These are phyloP conservation scores for Hylaea fasciaria DNA, from an alignment of 2,888 invertebrate species.

Conservation along the genomic window DNA sequence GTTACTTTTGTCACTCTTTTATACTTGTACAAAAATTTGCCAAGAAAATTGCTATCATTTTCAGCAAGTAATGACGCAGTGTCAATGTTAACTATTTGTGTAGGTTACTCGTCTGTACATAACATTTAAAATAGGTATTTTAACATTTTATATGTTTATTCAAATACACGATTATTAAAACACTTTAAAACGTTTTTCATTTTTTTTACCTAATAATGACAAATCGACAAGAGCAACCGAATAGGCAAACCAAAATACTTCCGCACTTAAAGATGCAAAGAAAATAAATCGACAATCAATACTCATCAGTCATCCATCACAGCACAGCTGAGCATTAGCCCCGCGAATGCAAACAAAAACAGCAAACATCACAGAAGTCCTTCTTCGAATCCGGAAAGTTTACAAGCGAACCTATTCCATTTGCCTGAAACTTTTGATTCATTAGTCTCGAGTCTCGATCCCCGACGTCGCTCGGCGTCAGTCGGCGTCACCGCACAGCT, in stretches of 20 bases:
- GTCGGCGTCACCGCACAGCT: conserved; percentile 50
- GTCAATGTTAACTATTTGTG: not conserved
- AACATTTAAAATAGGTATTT: too few species aligned
- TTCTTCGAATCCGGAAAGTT: conserved; percentile 40
- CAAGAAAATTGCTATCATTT: conserved; percentile 24
- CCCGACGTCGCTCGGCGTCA: conserved; percentile 40
- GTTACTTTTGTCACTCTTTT: conserved; percentile 29
- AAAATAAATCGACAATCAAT: too few species aligned
- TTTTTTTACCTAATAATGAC: too few species aligned
- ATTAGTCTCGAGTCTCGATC: conserved; percentile 54
- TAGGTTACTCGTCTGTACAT: too few species aligned
- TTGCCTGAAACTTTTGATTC: conserved; percentile 66
- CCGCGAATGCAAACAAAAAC: conserved; percentile 20
- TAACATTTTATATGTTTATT: too few species aligned
- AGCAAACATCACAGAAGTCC: conserved; percentile 37
- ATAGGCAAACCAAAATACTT: not conserved
- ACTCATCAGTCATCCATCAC: not conserved
- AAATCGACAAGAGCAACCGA: not conserved
- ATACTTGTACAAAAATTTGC: conserved; percentile 21
- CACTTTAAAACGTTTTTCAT: too few species aligned
- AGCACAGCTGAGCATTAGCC: too few species aligned
- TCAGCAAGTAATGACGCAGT: not conserved
- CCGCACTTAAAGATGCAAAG: too few species aligned
- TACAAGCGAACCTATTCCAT: conserved; percentile 48
- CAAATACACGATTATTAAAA: too few species aligned